Base-by-base conservation (phyloP, 2,888 invertebrate genomes). In the Anarsia innoxiella region DNA sequence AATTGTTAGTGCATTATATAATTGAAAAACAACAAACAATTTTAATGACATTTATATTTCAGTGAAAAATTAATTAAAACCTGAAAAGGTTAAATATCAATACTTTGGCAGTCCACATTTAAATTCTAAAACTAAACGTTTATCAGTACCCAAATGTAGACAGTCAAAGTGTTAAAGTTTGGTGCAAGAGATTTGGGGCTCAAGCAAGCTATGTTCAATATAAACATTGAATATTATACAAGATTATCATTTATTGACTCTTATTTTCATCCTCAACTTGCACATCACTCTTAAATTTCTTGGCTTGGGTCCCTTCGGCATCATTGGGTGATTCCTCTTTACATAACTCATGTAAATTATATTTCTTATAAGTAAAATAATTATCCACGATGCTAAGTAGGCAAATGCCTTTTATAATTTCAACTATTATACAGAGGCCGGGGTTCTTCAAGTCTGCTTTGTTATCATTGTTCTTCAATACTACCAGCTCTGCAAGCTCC, bases 401-500 rank as follows among this genome's bases (percentile, higher is more conserved):
- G 54, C 94, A 95, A 53, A 92, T 87, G 13, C 90, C 90, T 57
- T 92, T 91, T 31, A 97, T 88, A 28, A 96, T 85, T 85, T 97
- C 96, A 16, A 96, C 89, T 45, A 95, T 84, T 33, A 97, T 87
- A 3, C 93, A 91, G 23, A 92, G 74, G 41, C 93, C 88, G 6
- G 96, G 92, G 61, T 88, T 87, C 58, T 91, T 91, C 45, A 96
- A 80, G 75, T 95, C 90, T 1, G 93, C 94, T 65, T 89, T 91
- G 64, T 95, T 93, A 19, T 87, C 86, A 1, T 87, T 70, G 69
- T 93, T 92, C 55, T 90, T 90, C 28, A 88, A 73, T 2, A 86
- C 75, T 30, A 96, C 89, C 49, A 93, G 74, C 10, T 89, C 89
- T 0, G 94, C 95, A 14, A 96, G 66, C 44, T 88, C 86, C 44